phyloP scores from a whole-genome alignment of 2,888 invertebrate species.

The Cyclophora punctaria region DNA sequence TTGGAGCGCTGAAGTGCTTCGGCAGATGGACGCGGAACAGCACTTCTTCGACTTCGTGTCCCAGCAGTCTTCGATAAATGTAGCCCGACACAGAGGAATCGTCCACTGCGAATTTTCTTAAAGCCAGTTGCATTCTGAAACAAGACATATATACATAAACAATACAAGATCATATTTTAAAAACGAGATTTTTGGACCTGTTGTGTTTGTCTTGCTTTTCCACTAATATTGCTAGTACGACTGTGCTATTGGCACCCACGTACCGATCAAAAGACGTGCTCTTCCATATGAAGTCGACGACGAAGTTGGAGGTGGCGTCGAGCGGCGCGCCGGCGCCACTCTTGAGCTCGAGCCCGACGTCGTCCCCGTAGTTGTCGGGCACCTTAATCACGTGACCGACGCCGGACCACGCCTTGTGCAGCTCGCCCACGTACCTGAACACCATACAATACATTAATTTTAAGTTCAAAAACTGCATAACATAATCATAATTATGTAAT shows the following conservation, averaged over 20 bases:
- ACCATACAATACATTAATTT: no score
- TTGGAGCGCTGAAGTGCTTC: conserved; percentile 97
- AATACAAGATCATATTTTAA: background rate
- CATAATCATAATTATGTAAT: no score
- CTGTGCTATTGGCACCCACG: background rate
- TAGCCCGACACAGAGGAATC: conserved; percentile 97
- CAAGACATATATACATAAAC: no score
- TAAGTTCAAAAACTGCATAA: no score
- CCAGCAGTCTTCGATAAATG: conserved; percentile 96
- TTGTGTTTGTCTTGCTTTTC: background rate
- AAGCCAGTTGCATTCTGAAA: conserved; percentile 92
- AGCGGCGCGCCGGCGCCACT: conserved; percentile 93
- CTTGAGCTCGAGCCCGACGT: conserved; percentile 97
- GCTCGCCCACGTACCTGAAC: conserved; percentile 86
- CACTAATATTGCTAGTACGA: background rate
- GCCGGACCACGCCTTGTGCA: conserved; percentile 97
- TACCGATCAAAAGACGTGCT: conserved; percentile 97
- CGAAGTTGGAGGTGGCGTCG: conserved; percentile 96
- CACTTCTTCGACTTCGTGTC: conserved; percentile 95
- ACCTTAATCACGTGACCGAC: conserved; percentile 98
- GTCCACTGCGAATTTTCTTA: conserved; percentile 96
- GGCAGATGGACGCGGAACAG: conserved; percentile 93
- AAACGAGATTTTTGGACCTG: no score
- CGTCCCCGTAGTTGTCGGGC: conserved; percentile 97
- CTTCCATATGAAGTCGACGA: conserved; percentile 99